These are phyloP conservation scores for Drosophila neoperkinsi DNA, from an alignment of 2,888 invertebrate genomes.

Conservation along the genomic window DNA sequence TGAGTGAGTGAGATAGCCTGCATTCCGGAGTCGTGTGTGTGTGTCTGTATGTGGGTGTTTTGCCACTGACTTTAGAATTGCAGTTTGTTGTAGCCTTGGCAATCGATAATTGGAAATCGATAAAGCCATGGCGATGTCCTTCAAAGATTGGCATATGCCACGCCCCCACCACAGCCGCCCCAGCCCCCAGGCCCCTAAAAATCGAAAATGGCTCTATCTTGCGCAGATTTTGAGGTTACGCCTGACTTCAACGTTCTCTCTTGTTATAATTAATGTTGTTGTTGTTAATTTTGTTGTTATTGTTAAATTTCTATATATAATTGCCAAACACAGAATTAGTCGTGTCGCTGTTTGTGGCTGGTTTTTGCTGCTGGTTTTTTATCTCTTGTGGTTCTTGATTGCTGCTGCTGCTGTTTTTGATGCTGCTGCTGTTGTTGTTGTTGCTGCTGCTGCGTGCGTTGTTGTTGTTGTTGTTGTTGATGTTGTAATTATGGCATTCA, in stretches of 20 bases:
- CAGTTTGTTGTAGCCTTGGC: not conserved
- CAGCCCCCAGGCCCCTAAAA: not conserved
- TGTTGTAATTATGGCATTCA: constrained; percentile 86
- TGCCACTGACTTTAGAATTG: constrained; percentile 18
- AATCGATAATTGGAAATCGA: not conserved
- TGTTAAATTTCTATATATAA: constrained; percentile 16
- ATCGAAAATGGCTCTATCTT: not conserved
- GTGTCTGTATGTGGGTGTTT: not conserved
- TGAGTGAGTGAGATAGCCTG: not conserved
- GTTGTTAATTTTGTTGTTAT: not conserved
- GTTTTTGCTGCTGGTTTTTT: constrained; percentile 10
- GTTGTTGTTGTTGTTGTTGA: constrained; percentile 19
- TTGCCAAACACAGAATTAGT: constrained; percentile 3
- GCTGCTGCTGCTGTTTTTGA: constrained; percentile 15
- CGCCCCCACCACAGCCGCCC: not conserved
- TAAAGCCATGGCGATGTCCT: not conserved
- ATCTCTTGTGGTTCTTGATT: constrained; percentile 2
- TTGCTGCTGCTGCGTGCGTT: constrained; percentile 26
- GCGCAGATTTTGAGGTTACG: not conserved
- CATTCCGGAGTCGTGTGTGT: not conserved
- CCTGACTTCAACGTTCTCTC: not conserved
- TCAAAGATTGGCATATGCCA: not conserved
- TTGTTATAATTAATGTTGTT: not conserved
- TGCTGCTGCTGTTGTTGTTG: constrained; percentile 36
- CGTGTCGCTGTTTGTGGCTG: not conserved